Conservation (phyloP, 2,113 vertebrate species). For the Sceloporus undulatus region DNA sequence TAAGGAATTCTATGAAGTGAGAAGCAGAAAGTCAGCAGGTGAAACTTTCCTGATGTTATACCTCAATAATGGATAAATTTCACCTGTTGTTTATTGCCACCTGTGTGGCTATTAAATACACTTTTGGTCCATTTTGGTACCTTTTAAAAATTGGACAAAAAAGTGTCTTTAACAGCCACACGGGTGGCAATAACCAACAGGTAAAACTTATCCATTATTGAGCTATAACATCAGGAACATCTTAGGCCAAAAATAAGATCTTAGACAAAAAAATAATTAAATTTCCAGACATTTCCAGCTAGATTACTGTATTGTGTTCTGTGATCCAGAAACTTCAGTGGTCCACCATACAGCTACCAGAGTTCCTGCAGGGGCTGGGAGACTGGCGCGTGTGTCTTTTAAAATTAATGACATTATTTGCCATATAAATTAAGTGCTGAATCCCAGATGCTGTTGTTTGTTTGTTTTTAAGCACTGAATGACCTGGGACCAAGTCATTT, state of each 20-base stretch:
- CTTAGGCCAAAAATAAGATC: background rate
- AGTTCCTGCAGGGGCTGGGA: background rate
- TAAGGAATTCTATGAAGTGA: no score
- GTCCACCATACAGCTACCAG: background rate
- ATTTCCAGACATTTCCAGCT: background rate
- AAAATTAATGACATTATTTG: background rate
- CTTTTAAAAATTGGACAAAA: accelerated
- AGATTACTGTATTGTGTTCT: background rate
- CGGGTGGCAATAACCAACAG: background rate
- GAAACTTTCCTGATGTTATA: background rate
- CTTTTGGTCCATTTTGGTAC: accelerated
- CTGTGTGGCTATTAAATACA: no score
- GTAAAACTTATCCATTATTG: background rate
- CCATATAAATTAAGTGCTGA: background rate
- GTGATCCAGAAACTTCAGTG: background rate
- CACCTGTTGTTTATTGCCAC: background rate
- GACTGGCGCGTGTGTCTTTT: background rate
- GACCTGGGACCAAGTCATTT: background rate
- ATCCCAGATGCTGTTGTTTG: background rate
- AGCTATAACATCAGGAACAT: background rate
- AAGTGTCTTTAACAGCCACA: no score
- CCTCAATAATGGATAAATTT: background rate
- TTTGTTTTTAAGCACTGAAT: background rate
- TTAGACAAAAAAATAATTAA: background rate
- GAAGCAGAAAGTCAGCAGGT: background rate